Evolutionary conservation across 2,797 vertebrate species (phyloP).

Genomic region (Bovichtus variegatus): DNA sequence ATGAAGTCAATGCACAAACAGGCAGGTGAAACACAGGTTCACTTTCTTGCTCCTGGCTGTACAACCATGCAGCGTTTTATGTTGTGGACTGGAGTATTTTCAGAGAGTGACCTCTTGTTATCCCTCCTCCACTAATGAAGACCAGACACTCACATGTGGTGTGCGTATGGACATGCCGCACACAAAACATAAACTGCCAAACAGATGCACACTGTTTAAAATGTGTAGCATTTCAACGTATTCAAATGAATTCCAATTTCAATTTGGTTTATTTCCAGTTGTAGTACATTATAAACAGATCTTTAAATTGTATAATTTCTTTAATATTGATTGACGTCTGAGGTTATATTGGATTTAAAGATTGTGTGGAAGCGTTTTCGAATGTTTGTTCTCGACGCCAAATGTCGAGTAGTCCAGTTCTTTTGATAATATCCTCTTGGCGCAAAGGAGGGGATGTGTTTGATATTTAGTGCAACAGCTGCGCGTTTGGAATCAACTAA

Average conservation of each 20-base stretch:
- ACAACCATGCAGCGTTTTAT: constrained; percentile 22
- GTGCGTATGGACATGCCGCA: neutral
- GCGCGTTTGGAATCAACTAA: neutral
- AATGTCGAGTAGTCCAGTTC: neutral
- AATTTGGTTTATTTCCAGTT: neutral
- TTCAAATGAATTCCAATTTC: neutral
- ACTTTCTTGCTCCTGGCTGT: constrained; percentile 1
- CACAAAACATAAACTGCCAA: neutral
- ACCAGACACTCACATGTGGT: constrained; percentile 43
- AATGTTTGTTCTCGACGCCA: neutral
- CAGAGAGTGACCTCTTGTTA: constrained; percentile 60
- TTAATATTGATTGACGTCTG: neutral
- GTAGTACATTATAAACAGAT: neutral
- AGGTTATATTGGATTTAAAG: neutral
- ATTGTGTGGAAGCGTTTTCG: neutral
- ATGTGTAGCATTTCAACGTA: neutral
- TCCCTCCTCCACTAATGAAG: constrained; percentile 61
- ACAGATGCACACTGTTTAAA: neutral
- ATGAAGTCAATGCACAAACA: constrained; percentile 17
- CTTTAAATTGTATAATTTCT: neutral
- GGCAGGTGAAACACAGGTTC: constrained; percentile 49
- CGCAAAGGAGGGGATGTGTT: constrained; percentile 10
- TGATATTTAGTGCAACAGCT: constrained; percentile 17
- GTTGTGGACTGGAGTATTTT: constrained; percentile 37
- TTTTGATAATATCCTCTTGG: constrained; percentile 6